These are phyloP conservation scores for Phycodurus eques DNA, from an alignment of 2,113 vertebrate genomes.

Conservation along the genomic window DNA sequence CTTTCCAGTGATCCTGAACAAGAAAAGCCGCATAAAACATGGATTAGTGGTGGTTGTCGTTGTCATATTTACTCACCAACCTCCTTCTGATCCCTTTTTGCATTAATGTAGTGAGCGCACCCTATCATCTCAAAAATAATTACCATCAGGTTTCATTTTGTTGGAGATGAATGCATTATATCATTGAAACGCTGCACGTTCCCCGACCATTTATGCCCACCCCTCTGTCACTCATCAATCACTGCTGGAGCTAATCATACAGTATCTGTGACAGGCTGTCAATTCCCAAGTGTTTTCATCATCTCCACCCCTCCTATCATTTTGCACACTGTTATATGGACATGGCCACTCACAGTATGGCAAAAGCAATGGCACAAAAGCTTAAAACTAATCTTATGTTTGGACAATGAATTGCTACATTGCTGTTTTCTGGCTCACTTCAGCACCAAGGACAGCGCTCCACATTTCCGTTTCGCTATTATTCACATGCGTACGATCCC, in stretches of 20 bases:
- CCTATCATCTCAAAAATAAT: neutral
- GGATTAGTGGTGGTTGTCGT: neutral
- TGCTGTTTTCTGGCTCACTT: conserved; percentile 22
- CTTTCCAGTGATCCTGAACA: no score
- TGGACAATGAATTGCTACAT: conserved; percentile 45
- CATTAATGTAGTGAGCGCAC: neutral
- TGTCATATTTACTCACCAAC: neutral
- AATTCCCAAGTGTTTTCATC: conserved; percentile 42
- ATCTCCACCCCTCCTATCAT: conserved; percentile 34
- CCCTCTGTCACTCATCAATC: conserved; percentile 65
- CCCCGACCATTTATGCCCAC: conserved; percentile 22
- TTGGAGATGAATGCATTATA: neutral
- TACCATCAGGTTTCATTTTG: neutral
- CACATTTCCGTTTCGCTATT: conserved; percentile 8
- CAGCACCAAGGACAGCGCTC: conserved; percentile 53
- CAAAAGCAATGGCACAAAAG: conserved; percentile 14
- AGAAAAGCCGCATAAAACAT: neutral
- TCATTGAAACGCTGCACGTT: conserved; percentile 33
- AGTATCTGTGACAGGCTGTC: conserved; percentile 37
- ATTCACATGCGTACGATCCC: neutral
- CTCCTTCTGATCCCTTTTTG: neutral
- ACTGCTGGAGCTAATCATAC: conserved; percentile 43
- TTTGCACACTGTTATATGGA: conserved; percentile 26
- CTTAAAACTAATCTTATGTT: conserved; percentile 2
- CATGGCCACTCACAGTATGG: conserved; percentile 10